Percentiles rank a stretch among this genome's conserved stretches.
Conservation (phyloP, 64 coral and sea anemone species). For the Montipora capricornis region DNA sequence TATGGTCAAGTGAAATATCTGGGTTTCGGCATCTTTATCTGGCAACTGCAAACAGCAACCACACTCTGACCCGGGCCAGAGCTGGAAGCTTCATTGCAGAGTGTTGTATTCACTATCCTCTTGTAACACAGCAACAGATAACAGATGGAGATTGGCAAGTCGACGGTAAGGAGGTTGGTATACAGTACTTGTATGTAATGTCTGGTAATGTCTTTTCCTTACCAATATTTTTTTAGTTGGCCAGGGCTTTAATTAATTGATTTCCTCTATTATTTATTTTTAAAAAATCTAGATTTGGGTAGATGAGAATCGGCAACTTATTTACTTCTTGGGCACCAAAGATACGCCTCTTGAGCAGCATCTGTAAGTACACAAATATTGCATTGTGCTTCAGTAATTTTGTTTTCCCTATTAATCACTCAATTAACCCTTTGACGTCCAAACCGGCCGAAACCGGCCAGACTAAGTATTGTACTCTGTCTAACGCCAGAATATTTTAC, state of each 20-base stretch:
- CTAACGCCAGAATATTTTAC: no score
- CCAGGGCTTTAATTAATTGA: not conserved
- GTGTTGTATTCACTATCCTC: constrained; percentile 84
- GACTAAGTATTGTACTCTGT: no score
- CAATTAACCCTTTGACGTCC: no score
- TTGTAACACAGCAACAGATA: constrained; percentile 86
- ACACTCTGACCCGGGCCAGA: constrained; percentile 67
- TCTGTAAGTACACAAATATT: constrained; percentile 72
- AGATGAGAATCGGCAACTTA: constrained; percentile 84
- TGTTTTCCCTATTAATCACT: no score
- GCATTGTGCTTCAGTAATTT: no score
- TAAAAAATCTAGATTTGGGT: constrained; percentile 85
- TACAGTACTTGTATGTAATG: not conserved
- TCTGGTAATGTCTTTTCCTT: not conserved
- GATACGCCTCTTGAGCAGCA: constrained; percentile 94
- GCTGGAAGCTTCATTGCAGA: constrained; percentile 67
- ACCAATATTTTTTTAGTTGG: not conserved
- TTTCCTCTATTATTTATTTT: not conserved
- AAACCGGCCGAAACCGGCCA: no score
- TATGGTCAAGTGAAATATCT: constrained; percentile 98
- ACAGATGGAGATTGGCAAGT: constrained; percentile 98
- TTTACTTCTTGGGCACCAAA: constrained; percentile 98
- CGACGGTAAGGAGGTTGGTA: constrained; percentile 80
- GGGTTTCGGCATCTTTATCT: constrained; percentile 95
- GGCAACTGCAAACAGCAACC: constrained; percentile 72